Evolutionary conservation across 2,888 invertebrate genomes (phyloP), one percentile per base, ranked within the genome.

Genomic region (Dryomyza anilis): DNA sequence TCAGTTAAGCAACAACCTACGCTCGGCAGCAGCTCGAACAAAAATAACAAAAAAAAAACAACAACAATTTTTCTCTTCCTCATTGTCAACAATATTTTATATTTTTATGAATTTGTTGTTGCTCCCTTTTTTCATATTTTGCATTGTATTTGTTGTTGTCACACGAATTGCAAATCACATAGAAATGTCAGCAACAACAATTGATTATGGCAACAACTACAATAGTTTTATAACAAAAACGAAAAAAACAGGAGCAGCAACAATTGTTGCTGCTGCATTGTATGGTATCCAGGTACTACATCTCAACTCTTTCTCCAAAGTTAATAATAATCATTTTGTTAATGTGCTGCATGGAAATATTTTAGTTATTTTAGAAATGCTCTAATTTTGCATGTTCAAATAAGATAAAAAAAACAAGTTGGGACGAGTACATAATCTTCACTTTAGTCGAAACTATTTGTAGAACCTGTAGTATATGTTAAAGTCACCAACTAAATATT

Each of bases 271-370:
- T 27, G 16, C n/a, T 25, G 27, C 16, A 25, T 23, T 50, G 7
- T 1, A 48, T 48, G 2, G 19, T 21, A 23, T 48, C 23, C 10
- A 21, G 1, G 19, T 48, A 12, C 1, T 45, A 8, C 19, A n/a
- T n/a, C 21, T 2, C 30, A 4, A 6, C 39, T 8, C 19, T 27
- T 16, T 16, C 7, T 14, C 43, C 14, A 25, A 23, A 21, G 56
- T 25, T 39, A 43, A 3, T 27, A 56, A 56, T 56, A 56, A 56
- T 25, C 39, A 56, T 56, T 56, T 56, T 16, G 25, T 56, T 27
- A n/a, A 43, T 43, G 25, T 25, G 7, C 21, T 46, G 16, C 3
- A 6, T 7, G 36, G 12, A 36, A 23, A 55, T 14, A 36, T 6
- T 33, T n/a, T 29, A 50, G 25, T 23, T 50, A n/a, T n/a, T n/a